Evolutionary conservation across 1,140 invertebrate genomes (phyloP).

Genomic region (Drosophila lini): DNA sequence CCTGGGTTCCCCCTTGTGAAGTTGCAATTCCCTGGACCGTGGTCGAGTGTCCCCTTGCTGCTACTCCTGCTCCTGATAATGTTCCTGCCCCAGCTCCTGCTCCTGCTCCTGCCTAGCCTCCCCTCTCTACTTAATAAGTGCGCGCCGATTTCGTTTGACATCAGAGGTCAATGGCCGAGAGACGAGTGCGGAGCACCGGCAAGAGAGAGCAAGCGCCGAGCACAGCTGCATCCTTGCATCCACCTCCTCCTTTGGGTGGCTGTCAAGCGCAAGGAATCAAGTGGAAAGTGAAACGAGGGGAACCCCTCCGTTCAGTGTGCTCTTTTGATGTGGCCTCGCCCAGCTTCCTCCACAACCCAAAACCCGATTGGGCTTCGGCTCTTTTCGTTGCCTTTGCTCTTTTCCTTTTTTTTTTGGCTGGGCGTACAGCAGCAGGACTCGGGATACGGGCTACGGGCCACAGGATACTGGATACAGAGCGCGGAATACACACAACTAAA

Average conservation of each 20-base stretch:
- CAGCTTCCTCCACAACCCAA: constrained; percentile 15
- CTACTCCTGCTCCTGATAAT: neutral
- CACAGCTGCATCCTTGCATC: constrained; percentile 50
- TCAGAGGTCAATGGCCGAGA: constrained; percentile 78
- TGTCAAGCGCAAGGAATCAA: constrained; percentile 81
- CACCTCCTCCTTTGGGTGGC: constrained; percentile 41
- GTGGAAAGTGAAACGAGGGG: constrained; percentile 78
- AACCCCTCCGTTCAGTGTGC: constrained; percentile 25
- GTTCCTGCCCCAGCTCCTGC: neutral
- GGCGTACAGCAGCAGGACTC: constrained; percentile 68
- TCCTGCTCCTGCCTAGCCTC: neutral
- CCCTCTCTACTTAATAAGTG: constrained; percentile 67
- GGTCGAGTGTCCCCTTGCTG: constrained; percentile 58
- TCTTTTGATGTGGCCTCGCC: constrained; percentile 80
- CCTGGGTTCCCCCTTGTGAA: constrained; percentile 6
- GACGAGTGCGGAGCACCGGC: constrained; percentile 26
- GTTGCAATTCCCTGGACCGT: constrained; percentile 58
- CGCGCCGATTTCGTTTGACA: constrained; percentile 80
- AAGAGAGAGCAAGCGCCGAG: constrained; percentile 37
- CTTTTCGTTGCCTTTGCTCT: constrained; percentile 50
- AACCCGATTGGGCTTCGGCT: constrained; percentile 21
- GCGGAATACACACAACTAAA: constrained; percentile 28
- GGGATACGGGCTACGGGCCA: constrained; percentile 13
- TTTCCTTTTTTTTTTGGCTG: constrained; percentile 52
- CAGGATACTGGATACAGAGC: constrained; percentile 7